phyloP scores from a whole-genome alignment of 2,113 vertebrate species.

The Callopanchax toddi region DNA sequence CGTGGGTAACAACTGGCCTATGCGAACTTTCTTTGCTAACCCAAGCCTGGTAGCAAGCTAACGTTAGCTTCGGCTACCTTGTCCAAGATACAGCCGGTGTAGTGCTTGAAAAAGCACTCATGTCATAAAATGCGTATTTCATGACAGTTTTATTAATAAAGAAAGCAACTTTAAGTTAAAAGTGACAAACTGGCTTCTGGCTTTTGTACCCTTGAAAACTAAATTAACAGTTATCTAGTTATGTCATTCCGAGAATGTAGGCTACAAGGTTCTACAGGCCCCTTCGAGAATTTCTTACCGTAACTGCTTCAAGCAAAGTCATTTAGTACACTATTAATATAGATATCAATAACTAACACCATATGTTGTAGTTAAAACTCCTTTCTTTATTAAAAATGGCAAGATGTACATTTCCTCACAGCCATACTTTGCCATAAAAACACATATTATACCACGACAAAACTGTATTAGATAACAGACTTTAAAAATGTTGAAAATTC shows the following conservation, averaged over 20 bases:
- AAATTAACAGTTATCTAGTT: too few relatives aligned
- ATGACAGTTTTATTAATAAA: not conserved
- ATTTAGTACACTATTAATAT: too few relatives aligned
- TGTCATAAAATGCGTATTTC: not conserved
- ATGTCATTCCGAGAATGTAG: not conserved
- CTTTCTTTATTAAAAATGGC: too few relatives aligned
- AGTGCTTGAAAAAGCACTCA: not conserved
- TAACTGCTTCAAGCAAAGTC: too few relatives aligned
- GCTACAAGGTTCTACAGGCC: too few relatives aligned
- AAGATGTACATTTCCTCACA: too few relatives aligned
- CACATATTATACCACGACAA: not conserved
- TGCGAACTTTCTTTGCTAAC: constrained; percentile 61
- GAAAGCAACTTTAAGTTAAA: not conserved
- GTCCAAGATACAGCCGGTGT: constrained; percentile 35
- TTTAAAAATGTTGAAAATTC: not conserved
- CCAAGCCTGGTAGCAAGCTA: constrained; percentile 48
- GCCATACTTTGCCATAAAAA: too few relatives aligned
- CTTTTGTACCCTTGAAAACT: not conserved
- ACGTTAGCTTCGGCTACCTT: constrained; percentile 55
- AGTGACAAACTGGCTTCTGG: not conserved
- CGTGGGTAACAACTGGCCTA: constrained; percentile 43
- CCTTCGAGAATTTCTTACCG: too few relatives aligned
- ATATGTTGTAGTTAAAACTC: too few relatives aligned
- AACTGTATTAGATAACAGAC: not conserved
- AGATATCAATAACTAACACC: too few relatives aligned